Percentiles rank a stretch among this genome's conserved stretches.
Evolutionary conservation across 2,113 vertebrate genomes (phyloP).

Genomic region (Hippocampus barbouri): DNA sequence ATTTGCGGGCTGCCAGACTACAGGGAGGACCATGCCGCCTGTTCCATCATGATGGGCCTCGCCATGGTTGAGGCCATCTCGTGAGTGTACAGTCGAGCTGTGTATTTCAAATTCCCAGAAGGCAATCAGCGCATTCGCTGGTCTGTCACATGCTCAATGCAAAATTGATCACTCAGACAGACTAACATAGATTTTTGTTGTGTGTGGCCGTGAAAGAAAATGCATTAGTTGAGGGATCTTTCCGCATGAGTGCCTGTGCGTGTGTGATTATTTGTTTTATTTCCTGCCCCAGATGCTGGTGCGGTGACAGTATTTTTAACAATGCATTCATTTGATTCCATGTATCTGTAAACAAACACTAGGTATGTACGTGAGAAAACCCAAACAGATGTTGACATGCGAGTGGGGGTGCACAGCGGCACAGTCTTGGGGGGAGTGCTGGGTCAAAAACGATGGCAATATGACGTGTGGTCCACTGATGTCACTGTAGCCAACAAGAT

Average conservation of each 20-base stretch:
- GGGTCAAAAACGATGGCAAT: conserved; percentile 96
- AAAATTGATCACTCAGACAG: conserved; percentile 18
- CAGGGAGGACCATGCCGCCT: conserved; percentile 88
- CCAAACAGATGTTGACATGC: conserved; percentile 91
- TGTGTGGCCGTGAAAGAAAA: conserved; percentile 10
- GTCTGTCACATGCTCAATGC: background rate
- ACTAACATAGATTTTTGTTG: conserved; percentile 16
- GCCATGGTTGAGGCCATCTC: conserved; percentile 97
- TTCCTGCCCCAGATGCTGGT: background rate
- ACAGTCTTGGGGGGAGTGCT: conserved; percentile 89
- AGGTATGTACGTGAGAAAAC: conserved; percentile 93
- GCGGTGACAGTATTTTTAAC: background rate
- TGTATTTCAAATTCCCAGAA: conserved; percentile 1
- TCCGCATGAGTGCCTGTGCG: background rate
- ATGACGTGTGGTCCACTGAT: conserved; percentile 93
- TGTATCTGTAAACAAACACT: conserved; percentile 3
- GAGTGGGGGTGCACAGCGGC: conserved; percentile 90
- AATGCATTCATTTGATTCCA: background rate
- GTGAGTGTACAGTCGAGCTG: conserved; percentile 68
- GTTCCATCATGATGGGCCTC: conserved; percentile 95
- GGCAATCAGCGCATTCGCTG: background rate
- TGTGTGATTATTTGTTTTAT: background rate
- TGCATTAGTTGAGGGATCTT: background rate
- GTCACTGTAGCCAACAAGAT: conserved; percentile 96
- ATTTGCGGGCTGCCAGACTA: conserved; percentile 93